Percentiles rank a stretch among this genome's conserved stretches.
phyloP scores from a whole-genome alignment of 2,888 invertebrate species.

The Suillia variegata region DNA sequence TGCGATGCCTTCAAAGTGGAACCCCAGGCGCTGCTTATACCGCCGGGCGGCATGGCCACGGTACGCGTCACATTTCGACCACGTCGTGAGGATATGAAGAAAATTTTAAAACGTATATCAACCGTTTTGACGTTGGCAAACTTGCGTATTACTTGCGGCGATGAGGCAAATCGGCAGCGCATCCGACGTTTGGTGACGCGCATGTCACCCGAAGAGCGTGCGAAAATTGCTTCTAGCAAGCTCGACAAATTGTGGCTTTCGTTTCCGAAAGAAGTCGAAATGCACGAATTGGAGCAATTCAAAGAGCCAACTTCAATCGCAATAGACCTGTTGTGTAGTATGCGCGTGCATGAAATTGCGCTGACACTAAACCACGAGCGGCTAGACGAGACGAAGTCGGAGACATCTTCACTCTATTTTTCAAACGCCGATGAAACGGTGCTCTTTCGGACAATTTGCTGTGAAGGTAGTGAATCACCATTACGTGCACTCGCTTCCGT shows the following conservation, averaged over 20 bases:
- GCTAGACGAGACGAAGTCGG: slow-evolving; percentile 51
- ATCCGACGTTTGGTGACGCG: slow-evolving; percentile 50
- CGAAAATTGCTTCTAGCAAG: slow-evolving; percentile 41
- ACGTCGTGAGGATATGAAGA: slow-evolving; percentile 62
- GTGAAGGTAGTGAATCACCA: slow-evolving; percentile 39
- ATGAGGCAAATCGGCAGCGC: slow-evolving; percentile 63
- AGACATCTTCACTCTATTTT: slow-evolving; percentile 45
- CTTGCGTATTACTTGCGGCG: slow-evolving; percentile 62
- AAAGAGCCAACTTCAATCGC: slow-evolving; percentile 50
- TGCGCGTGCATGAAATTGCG: slow-evolving; percentile 54
- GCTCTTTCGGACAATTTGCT: slow-evolving; percentile 55
- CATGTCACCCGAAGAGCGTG: slow-evolving; percentile 45
- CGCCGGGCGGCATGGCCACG: slow-evolving; percentile 56
- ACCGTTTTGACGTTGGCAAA: slow-evolving; percentile 61
- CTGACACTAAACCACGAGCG: slow-evolving; percentile 55
- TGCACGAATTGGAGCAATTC: slow-evolving; percentile 42
- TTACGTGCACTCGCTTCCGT: slow-evolving; percentile 43
- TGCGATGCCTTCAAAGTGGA: slow-evolving; percentile 54
- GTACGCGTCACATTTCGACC: slow-evolving; percentile 62
- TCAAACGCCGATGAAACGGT: slow-evolving; percentile 58
- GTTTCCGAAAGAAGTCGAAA: slow-evolving; percentile 48
- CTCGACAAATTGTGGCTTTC: slow-evolving; percentile 47
- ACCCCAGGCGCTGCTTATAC: slow-evolving; percentile 61
- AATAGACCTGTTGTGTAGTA: slow-evolving; percentile 47
- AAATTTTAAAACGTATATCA: slow-evolving; percentile 52